Percentiles rank a stretch among this genome's conserved stretches.
These are phyloP conservation scores for Crossoptilon crossoptilon DNA, from an alignment of 2,797 vertebrate species.

Conservation along the genomic window DNA sequence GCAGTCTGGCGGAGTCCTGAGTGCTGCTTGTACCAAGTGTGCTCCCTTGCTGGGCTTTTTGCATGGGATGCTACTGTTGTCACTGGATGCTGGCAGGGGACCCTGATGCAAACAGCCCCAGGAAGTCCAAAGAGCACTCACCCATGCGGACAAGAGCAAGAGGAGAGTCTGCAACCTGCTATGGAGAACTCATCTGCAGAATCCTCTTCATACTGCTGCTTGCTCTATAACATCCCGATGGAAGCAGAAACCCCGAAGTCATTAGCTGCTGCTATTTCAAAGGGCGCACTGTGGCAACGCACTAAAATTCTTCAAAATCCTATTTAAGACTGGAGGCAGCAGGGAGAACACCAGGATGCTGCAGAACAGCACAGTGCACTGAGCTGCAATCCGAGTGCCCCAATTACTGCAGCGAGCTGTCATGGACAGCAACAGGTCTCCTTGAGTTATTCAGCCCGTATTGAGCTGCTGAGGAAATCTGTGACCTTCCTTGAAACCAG, in stretches of 20 bases:
- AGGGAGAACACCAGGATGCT: neutral
- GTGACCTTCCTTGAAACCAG: constrained; percentile 49
- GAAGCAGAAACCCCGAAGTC: neutral
- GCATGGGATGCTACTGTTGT: neutral
- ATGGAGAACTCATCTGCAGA: neutral
- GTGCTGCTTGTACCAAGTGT: neutral
- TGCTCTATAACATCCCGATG: neutral
- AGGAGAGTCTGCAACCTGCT: neutral
- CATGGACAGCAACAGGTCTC: constrained; percentile 13
- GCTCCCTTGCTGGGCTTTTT: neutral
- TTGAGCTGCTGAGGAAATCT: neutral
- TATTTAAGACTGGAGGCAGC: neutral
- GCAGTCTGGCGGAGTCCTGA: neutral
- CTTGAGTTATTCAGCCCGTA: neutral
- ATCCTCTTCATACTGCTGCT: neutral
- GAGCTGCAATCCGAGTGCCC: neutral
- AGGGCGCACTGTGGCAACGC: neutral
- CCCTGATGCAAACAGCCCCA: neutral
- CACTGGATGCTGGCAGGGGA: neutral
- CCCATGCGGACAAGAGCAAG: neutral
- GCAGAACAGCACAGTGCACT: neutral
- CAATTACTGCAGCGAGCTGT: neutral
- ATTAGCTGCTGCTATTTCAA: neutral
- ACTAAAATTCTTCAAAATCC: neutral
- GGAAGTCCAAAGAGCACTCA: neutral